Percentiles rank a stretch among this genome's conserved stretches.
Evolutionary conservation across 1,140 invertebrate genomes (phyloP).

Genomic region (Eurytemora carolleeae): DNA sequence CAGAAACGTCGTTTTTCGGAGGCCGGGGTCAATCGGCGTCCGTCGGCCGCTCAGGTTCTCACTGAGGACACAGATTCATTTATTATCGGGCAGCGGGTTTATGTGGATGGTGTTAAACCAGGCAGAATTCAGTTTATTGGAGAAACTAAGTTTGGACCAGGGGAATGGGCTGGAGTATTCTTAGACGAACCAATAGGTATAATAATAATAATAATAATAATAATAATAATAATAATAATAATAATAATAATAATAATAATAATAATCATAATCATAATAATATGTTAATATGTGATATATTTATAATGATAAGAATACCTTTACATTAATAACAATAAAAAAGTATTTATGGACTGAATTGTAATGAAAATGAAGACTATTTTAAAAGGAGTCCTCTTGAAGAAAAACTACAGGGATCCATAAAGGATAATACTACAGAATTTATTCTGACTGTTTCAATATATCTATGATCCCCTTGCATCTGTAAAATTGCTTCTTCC

Average conservation of each 20-base stretch:
- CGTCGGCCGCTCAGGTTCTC: slow-evolving; percentile 30
- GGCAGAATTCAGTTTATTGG: slow-evolving; percentile 90
- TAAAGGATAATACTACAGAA: no score
- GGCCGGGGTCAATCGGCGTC: slow-evolving; percentile 14
- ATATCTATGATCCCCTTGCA: no score
- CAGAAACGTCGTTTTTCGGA: slow-evolving; percentile 10
- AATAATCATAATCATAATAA: no score
- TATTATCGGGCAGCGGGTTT: slow-evolving; percentile 81
- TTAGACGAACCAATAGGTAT: slow-evolving; percentile 81
- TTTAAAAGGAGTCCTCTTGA: no score
- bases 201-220: no score
- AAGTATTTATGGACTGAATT: no score
- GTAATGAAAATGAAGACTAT: no score
- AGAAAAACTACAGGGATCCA: no score
- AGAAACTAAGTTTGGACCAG: slow-evolving; percentile 86
- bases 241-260: background rate
- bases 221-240: slow-evolving; percentile 2
- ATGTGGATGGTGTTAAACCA: slow-evolving; percentile 83
- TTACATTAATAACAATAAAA: background rate
- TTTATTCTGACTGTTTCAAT: no score
- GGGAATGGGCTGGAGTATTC: slow-evolving; percentile 90
- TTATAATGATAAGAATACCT: background rate
- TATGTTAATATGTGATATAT: no score
- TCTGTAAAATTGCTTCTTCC: no score
- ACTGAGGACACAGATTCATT: slow-evolving; percentile 83